These are phyloP conservation scores for Rhabdornis inornatus DNA, from an alignment of 2,113 vertebrate genomes.

Conservation along the genomic window DNA sequence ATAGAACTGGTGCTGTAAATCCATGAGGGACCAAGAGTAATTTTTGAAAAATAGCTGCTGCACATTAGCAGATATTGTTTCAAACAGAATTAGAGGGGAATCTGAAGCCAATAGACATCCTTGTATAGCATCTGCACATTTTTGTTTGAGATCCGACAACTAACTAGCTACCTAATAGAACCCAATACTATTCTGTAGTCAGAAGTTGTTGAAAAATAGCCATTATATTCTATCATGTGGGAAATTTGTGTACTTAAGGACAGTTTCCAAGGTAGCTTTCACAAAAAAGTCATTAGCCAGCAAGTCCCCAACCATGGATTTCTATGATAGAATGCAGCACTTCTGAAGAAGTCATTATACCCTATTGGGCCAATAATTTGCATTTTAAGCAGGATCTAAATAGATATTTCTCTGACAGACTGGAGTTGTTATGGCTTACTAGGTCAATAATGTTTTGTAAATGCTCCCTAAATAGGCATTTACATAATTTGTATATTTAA, in stretches of 20 bases:
- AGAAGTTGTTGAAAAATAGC: slow-evolving; percentile 5
- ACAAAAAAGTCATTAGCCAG: slow-evolving; percentile 9
- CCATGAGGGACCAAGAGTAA: background rate
- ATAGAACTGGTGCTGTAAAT: background rate
- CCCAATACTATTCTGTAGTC: background rate
- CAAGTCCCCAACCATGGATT: slow-evolving; percentile 28
- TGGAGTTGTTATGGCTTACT: slow-evolving; percentile 43
- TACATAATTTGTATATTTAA: slow-evolving; percentile 56
- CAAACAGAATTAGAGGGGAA: background rate
- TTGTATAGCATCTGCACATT: background rate
- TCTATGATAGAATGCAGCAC: background rate
- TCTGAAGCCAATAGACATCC: background rate
- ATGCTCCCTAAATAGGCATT: slow-evolving; percentile 49
- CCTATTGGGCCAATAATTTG: slow-evolving; percentile 47
- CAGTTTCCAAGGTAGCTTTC: slow-evolving; percentile 38
- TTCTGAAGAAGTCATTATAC: background rate
- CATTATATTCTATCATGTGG: slow-evolving; percentile 19
- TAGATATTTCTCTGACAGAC: slow-evolving; percentile 37
- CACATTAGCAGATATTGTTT: background rate
- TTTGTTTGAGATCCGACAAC: background rate
- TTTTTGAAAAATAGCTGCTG: background rate
- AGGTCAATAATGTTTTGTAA: slow-evolving; percentile 55
- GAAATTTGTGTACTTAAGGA: slow-evolving; percentile 44
- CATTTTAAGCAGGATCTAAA: slow-evolving; percentile 50
- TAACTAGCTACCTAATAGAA: background rate